Percentiles rank a stretch among this genome's conserved stretches.
These are phyloP conservation scores for Corella eumyota DNA, from an alignment of 23 tunicate genomes.

Conservation along the genomic window DNA sequence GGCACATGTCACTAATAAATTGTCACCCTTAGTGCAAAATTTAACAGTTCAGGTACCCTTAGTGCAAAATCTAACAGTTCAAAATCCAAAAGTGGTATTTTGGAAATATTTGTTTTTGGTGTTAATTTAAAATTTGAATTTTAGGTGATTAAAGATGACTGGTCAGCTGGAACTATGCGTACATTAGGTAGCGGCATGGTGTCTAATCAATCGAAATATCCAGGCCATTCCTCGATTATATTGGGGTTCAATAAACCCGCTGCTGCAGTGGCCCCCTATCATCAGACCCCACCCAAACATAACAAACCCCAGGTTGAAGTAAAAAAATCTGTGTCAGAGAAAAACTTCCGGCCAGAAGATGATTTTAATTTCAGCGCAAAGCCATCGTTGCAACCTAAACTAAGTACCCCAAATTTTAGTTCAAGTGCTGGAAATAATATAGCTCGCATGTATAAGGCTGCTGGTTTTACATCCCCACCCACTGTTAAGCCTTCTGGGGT, in stretches of 20 bases:
- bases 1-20: conserved; percentile 77
- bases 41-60: conserved; percentile 58
- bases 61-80: background rate
- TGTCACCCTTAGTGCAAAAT: conserved; percentile 53
- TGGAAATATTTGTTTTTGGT: background rate
- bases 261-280: conserved; percentile 77
- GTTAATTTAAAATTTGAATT: background rate
- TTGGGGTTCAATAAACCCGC: conserved; percentile 85
- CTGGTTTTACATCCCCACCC: conserved; percentile 49
- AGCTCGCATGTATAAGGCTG: conserved; percentile 80
- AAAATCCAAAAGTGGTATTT: background rate
- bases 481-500: background rate
- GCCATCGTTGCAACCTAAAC: too few species aligned
- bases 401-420: conserved; percentile 1
- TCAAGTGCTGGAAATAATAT: conserved; percentile 48
- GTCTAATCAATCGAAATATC: background rate
- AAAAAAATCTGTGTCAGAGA: background rate
- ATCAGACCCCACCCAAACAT: conserved; percentile 39
- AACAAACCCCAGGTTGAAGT: conserved; percentile 1
- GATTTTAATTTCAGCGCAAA: conserved; percentile 77
- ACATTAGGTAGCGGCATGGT: background rate
- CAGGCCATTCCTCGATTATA: conserved; percentile 14
- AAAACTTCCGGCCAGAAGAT: conserved; percentile 3
- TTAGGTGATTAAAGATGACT: conserved; percentile 67
- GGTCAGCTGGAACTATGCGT: conserved; percentile 21